Evolutionary conservation across 1,140 invertebrate species (phyloP), one percentile per base, ranked within the genome.

Genomic region (Hetaerina americana): DNA sequence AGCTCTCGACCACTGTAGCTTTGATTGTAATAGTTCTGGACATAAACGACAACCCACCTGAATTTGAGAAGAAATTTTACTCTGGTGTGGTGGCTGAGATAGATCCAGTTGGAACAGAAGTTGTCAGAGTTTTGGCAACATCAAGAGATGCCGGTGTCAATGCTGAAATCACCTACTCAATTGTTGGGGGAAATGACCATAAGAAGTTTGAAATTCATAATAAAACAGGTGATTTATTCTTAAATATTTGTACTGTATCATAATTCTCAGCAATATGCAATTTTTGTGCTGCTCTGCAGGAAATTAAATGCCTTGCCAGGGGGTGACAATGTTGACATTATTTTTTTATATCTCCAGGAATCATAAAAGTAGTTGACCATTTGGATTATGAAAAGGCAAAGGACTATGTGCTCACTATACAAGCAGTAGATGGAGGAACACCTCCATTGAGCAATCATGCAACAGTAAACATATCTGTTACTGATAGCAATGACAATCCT

Each of bases 91-190:
- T 94, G 5, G 85, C 89, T 10, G 95, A 95, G 82, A 87, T 90
- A 72, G 86, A 89, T 75, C 82, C 87, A 15, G 81, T 90, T 67
- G 90, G 90, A 72, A 88, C 90, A 15, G 89, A 93, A 78, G 85
- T 98, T 5, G 85, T 90, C 5, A 84, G 88, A 75, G 91, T 98
- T 0, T 83, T 90, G 68, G 97, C 97, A 0, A 92, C 90, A 0
- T 97, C 96, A n/a, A 88, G 90, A 75, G 96, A 99, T 79, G 89
- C 90, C 26, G 96, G 96, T 15, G 87, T 95, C 15, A 98, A 98
- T 82, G 95, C 95, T 0, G 89, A 95, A 78, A 92, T 99, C 27
- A 87, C 88, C 27, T 98, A 98, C 79, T 89, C 91, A 27, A 90
- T 97, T 66, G 87, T 95, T 25, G 92, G 90, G 49, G 93, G 93